These are phyloP conservation scores for Spheniscus mendiculus DNA, from an alignment of 2,113 vertebrate species.

Conservation along the genomic window DNA sequence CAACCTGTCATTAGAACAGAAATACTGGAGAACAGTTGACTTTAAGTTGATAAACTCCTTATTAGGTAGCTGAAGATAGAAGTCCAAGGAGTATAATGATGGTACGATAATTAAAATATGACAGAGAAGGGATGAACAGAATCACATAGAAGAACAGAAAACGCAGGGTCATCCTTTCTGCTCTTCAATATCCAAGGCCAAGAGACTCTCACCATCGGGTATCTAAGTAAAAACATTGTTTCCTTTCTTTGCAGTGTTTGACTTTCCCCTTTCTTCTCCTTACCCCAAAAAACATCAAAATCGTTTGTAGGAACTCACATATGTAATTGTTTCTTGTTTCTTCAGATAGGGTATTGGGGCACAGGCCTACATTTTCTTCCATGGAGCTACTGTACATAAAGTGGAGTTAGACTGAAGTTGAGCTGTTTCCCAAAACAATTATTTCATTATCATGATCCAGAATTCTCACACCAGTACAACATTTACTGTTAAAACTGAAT, in stretches of 20 bases:
- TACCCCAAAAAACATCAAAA: not conserved
- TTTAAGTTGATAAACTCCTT: not conserved
- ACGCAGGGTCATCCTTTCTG: not conserved
- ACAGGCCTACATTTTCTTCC: not conserved
- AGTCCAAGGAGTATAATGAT: not conserved
- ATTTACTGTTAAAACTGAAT: not conserved
- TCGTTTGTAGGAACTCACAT: not conserved
- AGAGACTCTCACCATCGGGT: not conserved
- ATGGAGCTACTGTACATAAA: not conserved
- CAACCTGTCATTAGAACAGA: not conserved
- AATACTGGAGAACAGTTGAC: not conserved
- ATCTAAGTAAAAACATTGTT: not conserved
- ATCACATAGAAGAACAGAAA: not conserved
- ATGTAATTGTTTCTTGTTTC: not conserved
- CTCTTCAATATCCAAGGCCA: not conserved
- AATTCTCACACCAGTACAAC: not conserved
- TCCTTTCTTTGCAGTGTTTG: not conserved
- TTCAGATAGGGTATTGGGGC: not conserved
- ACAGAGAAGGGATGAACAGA: not conserved
- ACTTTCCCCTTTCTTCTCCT: not conserved
- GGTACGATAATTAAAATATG: not conserved
- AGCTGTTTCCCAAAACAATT: not conserved
- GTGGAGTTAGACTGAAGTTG: not conserved
- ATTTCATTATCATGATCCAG: not conserved
- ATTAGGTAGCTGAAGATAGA: not conserved